Base-by-base conservation (phyloP, 2,113 vertebrate genomes). In the Trematocara variabile region DNA sequence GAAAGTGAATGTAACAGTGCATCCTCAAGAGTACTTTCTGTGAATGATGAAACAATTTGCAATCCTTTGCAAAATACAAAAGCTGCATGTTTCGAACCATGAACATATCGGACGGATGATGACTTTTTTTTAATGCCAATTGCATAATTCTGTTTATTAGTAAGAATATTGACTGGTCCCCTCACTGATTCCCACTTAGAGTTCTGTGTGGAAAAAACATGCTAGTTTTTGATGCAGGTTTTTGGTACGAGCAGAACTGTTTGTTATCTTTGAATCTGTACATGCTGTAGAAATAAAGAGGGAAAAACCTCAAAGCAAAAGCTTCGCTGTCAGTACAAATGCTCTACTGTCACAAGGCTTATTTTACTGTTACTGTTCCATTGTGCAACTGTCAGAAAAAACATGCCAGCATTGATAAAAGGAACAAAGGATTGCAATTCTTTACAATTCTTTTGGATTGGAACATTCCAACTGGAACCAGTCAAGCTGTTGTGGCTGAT, bases 1-100 rank as follows among this genome's bases (percentile, higher is more conserved):
- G 80, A 30, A 73, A 60, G 58, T 22, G 65, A 53, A 88, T 50
- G 52, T 65, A 83, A 48, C 56, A 8, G 56, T 20, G 44, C 79
- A 70, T 68, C 56, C 60, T 14, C 37, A 54, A 1, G 50, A 65
- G 5, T 75, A 33, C 1, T 50, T 75, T 75, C 6, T 63, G 34
- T 53, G 28, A 52, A 30, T 90, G 84, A 90, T 77, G 86, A 93
- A 89, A 92, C 20, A 2, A 3, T 80, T 82, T 86, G 90, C 65
- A 87, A 83, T 44, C 4, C n/a, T 84, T 20, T 48, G 20, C 28
- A 6, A 41, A 65, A 68, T 16, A 11, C 7, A 50, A 34, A 53
- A 34, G 70, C 9, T 50, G 44, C 9, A 22, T 48, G 41, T 48
- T 75, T 44, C 3, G 2, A 73, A 73, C 2, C 39, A 46, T 28